phyloP scores from a whole-genome alignment of 2,113 vertebrate species.

The Eptesicus fuscus region DNA sequence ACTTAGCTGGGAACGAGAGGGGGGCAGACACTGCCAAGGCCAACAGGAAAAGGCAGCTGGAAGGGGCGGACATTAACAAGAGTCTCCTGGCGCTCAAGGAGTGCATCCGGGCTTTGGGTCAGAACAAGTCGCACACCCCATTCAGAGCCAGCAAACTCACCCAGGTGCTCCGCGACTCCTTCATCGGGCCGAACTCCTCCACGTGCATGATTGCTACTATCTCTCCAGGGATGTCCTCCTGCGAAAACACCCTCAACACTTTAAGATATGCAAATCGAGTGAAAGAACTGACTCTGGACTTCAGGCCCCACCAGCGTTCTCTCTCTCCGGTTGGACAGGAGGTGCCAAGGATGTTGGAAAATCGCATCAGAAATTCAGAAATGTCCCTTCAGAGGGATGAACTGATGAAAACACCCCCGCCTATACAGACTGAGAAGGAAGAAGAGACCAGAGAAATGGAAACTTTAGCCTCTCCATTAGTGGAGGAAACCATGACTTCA shows the following conservation, averaged over 20 bases:
- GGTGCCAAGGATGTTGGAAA: neutral
- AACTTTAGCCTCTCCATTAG: neutral
- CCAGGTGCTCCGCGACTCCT: slow-evolving; percentile 91
- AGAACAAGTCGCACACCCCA: slow-evolving; percentile 87
- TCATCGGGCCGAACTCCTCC: slow-evolving; percentile 90
- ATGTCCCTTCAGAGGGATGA: neutral
- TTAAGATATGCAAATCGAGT: slow-evolving; percentile 86
- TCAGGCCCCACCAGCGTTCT: neutral
- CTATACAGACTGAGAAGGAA: neutral
- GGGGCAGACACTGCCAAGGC: slow-evolving; percentile 87
- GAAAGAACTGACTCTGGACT: slow-evolving; percentile 61
- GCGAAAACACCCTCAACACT: slow-evolving; percentile 89
- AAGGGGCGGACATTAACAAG: slow-evolving; percentile 90
- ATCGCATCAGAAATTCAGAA: neutral
- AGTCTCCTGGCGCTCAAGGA: slow-evolving; percentile 90
- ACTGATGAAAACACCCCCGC: neutral
- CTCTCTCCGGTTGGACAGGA: neutral
- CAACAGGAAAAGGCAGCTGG: slow-evolving; percentile 88
- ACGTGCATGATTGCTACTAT: slow-evolving; percentile 92
- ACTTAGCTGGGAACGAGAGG: slow-evolving; percentile 89
- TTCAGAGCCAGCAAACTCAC: slow-evolving; percentile 92
- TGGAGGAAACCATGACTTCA: neutral
- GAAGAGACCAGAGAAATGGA: neutral
- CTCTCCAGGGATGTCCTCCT: slow-evolving; percentile 88
- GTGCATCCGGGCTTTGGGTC: slow-evolving; percentile 87